Evolutionary conservation across 2,797 vertebrate species (phyloP).

Genomic region (Streptopelia turtur): DNA sequence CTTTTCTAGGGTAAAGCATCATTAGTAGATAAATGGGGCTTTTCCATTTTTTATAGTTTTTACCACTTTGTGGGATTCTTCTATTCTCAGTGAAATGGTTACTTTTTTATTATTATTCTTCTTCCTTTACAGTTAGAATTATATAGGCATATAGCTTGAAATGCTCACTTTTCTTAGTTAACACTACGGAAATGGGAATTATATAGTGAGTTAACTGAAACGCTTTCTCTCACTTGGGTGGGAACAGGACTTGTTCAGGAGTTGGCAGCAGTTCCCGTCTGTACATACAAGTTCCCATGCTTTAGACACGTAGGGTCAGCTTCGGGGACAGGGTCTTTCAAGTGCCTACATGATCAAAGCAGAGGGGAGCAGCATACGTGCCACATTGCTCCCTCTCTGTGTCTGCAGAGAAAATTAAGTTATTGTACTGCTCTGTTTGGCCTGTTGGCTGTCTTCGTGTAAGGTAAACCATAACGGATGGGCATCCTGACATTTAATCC

Average conservation of each 20-base stretch:
- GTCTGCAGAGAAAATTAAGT: not conserved
- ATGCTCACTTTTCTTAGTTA: not conserved
- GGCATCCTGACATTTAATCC: not conserved
- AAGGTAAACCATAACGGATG: not conserved
- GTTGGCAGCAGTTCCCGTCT: not conserved
- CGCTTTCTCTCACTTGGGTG: not conserved
- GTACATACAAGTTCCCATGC: not conserved
- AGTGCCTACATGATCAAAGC: not conserved
- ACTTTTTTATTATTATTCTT: not conserved
- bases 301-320: not conserved
- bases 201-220: not conserved
- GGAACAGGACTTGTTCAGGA: not conserved
- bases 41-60: not conserved
- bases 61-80: not conserved
- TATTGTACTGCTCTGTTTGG: not conserved
- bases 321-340: not conserved
- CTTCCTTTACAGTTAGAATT: not conserved
- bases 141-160: not conserved
- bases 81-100: not conserved
- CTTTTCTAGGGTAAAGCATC: not conserved
- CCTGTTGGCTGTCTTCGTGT: not conserved
- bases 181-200: not conserved
- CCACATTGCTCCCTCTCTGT: rapidly evolving
- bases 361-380: not conserved
- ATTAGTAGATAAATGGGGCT: slow-evolving; percentile 31